Percentiles rank a stretch among this genome's conserved stretches.
phyloP scores from a whole-genome alignment of 2,113 vertebrate genomes.

The Carassius gibelio region DNA sequence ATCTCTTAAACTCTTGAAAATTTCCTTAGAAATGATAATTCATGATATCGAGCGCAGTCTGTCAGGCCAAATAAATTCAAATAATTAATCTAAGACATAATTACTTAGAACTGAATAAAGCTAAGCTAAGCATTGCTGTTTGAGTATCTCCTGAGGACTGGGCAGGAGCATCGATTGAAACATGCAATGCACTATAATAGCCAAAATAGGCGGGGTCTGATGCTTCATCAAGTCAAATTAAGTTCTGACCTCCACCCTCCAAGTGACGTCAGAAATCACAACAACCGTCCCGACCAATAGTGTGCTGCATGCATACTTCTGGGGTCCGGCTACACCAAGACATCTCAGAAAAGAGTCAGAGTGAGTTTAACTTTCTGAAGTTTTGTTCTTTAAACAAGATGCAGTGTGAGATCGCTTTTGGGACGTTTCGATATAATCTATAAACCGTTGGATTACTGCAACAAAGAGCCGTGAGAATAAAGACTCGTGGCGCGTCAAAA shows the following conservation, averaged over 20 bases:
- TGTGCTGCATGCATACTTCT: conserved; percentile 40
- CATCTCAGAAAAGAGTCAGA: neutral
- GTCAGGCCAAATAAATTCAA: neutral
- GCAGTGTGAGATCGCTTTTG: neutral
- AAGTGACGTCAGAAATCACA: conserved; percentile 73
- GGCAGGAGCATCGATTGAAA: neutral
- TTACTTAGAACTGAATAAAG: neutral
- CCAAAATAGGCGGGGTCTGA: conserved; percentile 1
- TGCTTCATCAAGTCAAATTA: conserved; percentile 23
- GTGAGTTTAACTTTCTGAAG: neutral
- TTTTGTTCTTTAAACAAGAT: neutral
- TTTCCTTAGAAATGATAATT: neutral
- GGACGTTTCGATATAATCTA: no score
- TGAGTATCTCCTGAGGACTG: neutral
- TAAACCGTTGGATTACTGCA: neutral
- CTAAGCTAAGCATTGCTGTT: neutral
- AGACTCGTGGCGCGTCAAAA: neutral
- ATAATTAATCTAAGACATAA: neutral
- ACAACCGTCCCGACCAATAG: conserved; percentile 80
- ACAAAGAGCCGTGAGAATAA: neutral
- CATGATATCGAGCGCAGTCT: no score
- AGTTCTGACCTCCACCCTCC: conserved; percentile 62
- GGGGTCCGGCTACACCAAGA: neutral
- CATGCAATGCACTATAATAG: neutral
- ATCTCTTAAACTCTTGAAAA: neutral